Evolutionary conservation across 2,888 invertebrate genomes (phyloP).

Genomic region (Phalera bucephala): DNA sequence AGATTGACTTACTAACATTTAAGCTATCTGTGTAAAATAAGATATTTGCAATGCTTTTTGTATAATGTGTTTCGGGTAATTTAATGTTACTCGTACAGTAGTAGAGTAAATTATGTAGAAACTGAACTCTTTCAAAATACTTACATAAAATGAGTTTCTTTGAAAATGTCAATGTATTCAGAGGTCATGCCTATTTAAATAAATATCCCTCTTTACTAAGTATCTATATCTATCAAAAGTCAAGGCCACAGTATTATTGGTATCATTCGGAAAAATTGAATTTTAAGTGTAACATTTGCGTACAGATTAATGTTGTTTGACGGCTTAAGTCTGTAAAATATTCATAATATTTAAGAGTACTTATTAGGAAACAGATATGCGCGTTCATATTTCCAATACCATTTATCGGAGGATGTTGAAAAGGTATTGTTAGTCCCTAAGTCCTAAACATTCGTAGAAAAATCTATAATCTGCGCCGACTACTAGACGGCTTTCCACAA

Average conservation of each 20-base stretch:
- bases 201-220: slow-evolving; percentile 29
- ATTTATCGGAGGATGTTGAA: too few species aligned
- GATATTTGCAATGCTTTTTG: neutral
- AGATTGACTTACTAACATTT: slow-evolving; percentile 15
- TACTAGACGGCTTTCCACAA: too few species aligned
- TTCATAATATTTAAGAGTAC: neutral
- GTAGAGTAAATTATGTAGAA: slow-evolving; percentile 25
- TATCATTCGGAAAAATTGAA: slow-evolving; percentile 19
- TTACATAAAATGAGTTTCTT: slow-evolving; percentile 31
- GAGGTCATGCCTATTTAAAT: slow-evolving; percentile 47
- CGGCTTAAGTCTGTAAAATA: neutral
- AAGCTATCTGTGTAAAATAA: neutral
- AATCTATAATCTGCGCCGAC: too few species aligned
- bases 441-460: too few species aligned
- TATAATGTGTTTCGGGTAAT: slow-evolving; percentile 4
- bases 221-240: slow-evolving; percentile 48
- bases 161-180: slow-evolving; percentile 58
- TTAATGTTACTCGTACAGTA: slow-evolving; percentile 6
- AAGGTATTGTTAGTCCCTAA: too few species aligned
- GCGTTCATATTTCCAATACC: neutral
- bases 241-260: slow-evolving; percentile 40
- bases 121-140: slow-evolving; percentile 40
- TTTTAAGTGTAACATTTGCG: slow-evolving; percentile 12
- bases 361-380: neutral
- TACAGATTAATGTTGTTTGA: neutral